These are phyloP conservation scores for Galbula dea DNA, from an alignment of 2,113 vertebrate species.

Conservation along the genomic window DNA sequence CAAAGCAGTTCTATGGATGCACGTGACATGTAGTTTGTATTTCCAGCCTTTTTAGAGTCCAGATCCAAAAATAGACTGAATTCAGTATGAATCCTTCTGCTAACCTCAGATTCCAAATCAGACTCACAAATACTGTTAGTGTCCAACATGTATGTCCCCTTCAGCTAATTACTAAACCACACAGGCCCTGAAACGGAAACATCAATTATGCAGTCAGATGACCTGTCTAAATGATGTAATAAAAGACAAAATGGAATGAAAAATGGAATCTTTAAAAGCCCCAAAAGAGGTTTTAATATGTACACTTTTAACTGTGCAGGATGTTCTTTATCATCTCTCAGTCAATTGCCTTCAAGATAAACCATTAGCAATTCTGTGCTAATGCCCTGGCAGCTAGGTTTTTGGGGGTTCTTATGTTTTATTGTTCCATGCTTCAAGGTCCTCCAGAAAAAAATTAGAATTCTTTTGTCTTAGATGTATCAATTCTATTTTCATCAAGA, in stretches of 20 bases:
- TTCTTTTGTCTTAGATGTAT: not conserved
- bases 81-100: not conserved
- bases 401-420: not conserved
- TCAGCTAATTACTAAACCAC: constrained; percentile 9
- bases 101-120: not conserved
- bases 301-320: not conserved
- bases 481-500: not conserved
- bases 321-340: not conserved
- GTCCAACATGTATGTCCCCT: not conserved
- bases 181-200: not conserved
- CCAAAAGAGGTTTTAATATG: not conserved
- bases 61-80: not conserved
- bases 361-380: not conserved
- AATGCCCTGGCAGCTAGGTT: not conserved
- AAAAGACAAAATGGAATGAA: not conserved
- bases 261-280: not conserved
- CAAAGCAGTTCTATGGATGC: not conserved
- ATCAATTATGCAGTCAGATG: constrained; percentile 3
- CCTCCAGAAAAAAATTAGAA: not conserved
- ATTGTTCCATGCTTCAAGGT: not conserved
- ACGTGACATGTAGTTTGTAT: not conserved
- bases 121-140: not conserved
- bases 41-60: not conserved
- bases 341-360: not conserved
- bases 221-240: not conserved